phyloP scores from a whole-genome alignment of 1,140 invertebrate species.

The Sminthurides bifidus region DNA sequence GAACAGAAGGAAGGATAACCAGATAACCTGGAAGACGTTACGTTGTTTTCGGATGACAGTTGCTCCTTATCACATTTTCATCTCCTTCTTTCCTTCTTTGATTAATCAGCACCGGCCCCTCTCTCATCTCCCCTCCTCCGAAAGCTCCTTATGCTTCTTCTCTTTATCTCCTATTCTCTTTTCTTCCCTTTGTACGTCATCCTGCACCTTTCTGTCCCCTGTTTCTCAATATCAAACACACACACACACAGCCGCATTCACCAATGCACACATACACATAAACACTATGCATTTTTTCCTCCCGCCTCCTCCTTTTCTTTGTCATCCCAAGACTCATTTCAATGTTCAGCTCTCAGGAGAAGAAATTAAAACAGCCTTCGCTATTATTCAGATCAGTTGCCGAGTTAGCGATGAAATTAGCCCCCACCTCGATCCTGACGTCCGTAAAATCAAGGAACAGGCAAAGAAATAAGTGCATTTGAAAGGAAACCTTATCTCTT shows the following conservation, averaged over 20 bases:
- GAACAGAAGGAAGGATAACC: no score
- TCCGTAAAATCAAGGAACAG: no score
- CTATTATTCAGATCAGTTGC: no score
- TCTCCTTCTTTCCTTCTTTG: conserved; percentile 20
- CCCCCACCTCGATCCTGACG: no score
- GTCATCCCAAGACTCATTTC: no score
- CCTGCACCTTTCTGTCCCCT: not conserved
- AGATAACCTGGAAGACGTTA: conserved; percentile 14
- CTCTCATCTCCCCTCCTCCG: conserved; percentile 6
- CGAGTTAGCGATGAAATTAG: no score
- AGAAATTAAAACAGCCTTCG: no score
- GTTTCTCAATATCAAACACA: not conserved
- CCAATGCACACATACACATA: not conserved
- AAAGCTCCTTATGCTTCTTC: not conserved
- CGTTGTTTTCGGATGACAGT: conserved; percentile 25
- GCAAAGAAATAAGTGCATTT: no score
- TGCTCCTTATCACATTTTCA: conserved; percentile 22
- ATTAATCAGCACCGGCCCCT: conserved; percentile 23
- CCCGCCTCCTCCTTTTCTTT: not conserved
- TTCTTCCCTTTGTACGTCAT: not conserved
- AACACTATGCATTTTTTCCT: no score
- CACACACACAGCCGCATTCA: not conserved
- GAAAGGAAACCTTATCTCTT: no score
- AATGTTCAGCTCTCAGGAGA: no score
- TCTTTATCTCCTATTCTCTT: not conserved